Base-by-base conservation (phyloP, 1,140 invertebrate genomes). In the Pseudomyrmex cubaensis region DNA sequence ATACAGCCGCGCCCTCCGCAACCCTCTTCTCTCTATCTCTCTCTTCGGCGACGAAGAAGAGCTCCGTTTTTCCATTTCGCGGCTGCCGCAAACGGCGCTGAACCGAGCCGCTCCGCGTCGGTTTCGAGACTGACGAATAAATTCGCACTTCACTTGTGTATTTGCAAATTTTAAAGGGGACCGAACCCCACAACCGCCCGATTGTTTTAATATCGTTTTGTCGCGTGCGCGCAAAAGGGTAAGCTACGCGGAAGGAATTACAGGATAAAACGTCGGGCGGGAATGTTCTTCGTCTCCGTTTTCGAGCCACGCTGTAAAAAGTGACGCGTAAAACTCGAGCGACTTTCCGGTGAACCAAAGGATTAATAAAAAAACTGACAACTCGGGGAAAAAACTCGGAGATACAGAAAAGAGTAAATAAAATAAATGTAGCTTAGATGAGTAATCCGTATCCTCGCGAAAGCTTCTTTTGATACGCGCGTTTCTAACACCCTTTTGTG, bases 161-260 rank as follows among this genome's bases (percentile, higher is more conserved):
- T 88, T 89, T 90, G 84, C 67, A 85, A 92, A 89, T 90, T 89
- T 91, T 84, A 76, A 86, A 83, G 85, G 85, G 74, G 62, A 88
- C 83, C 82, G 75, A 67, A 63, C 82, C 82, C 72, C 70, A 85
- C 86, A 7, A 90, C 88, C 85, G 80, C 82, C 82, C 83, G 84
- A 84, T 89, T 80, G 88, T 91, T 91, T 93, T 90, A 90, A 90
- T 92, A 91, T 92, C 90, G 77, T 80, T 84, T 84, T 66, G 82
- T 75, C 54, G 85, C 84, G 80, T 72, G 44, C 76, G 22, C 44
- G 13, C 35, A 35, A 7, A 35, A 46, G 66, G 54, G 66, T 20
- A 69, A 72, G 17, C 20, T 35, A 12, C 44, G 15, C 44, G 76
- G 5, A 78, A 54, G 54, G 76, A 80, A 59, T 77, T 77, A 80